Percentiles rank a stretch among this genome's conserved stretches.
These are phyloP conservation scores for Dinomys branickii DNA, from an alignment of 2,113 vertebrate species.

Conservation along the genomic window DNA sequence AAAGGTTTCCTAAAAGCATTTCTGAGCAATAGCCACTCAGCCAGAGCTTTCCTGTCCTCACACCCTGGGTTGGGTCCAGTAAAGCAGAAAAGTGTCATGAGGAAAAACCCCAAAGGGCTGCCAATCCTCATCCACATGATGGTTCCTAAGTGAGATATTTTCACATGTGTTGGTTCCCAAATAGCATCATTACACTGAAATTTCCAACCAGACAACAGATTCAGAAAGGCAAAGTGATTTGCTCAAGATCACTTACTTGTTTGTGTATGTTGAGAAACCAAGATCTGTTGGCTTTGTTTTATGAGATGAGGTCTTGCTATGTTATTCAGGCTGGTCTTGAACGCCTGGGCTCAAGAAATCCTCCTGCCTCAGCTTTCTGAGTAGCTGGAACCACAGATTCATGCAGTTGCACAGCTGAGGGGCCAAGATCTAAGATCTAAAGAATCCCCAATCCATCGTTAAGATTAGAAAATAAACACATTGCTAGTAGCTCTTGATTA, in stretches of 20 bases:
- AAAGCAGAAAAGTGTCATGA: background rate
- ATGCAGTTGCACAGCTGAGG: background rate
- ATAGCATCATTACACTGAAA: background rate
- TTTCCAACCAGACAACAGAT: background rate
- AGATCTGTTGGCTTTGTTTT: background rate
- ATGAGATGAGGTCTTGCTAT: background rate
- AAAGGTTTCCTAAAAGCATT: conserved; percentile 25
- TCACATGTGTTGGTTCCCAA: background rate
- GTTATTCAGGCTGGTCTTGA: background rate
- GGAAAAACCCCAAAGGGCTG: background rate
- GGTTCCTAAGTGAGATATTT: background rate
- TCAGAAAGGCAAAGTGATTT: background rate
- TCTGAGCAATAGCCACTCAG: background rate
- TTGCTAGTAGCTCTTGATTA: background rate
- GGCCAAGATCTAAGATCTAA: background rate
- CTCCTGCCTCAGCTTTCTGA: background rate
- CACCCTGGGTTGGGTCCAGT: background rate
- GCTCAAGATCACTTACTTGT: background rate
- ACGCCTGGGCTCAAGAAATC: background rate
- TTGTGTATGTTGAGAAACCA: background rate
- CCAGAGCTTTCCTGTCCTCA: background rate
- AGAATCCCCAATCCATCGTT: background rate
- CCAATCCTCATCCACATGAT: background rate
- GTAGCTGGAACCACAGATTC: background rate
- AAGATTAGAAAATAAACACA: background rate